phyloP scores from a whole-genome alignment of 2,113 vertebrate species.

The Upupa epops region DNA sequence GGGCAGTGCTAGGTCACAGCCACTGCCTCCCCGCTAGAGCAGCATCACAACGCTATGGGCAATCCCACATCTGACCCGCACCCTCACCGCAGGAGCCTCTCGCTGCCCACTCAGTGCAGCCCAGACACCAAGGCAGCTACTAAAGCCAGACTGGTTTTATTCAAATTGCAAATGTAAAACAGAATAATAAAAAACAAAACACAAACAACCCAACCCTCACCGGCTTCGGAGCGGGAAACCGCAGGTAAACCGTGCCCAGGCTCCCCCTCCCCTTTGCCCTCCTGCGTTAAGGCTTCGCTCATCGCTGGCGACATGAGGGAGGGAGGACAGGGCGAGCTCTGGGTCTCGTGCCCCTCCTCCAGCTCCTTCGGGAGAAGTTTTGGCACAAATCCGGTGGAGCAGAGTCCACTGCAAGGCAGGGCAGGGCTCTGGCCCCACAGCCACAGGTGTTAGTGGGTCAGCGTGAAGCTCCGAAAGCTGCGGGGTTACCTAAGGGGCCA shows the following conservation, averaged over 20 bases:
- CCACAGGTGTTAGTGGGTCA: neutral
- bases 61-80: neutral
- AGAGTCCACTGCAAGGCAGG: neutral
- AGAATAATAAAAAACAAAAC: neutral
- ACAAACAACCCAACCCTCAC: neutral
- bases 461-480: neutral
- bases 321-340: neutral
- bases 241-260: neutral
- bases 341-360: neutral
- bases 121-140: neutral
- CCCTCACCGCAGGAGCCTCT: neutral
- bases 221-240: conserved; percentile 7
- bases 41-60: accelerated
- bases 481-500: neutral
- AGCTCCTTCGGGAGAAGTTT: neutral
- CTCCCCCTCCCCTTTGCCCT: neutral
- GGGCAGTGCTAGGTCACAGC: neutral
- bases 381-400: conserved; percentile 38
- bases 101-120: neutral
- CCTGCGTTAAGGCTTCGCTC: conserved; percentile 30
- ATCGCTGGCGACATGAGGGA: neutral
- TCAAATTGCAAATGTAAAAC: conserved; percentile 47
- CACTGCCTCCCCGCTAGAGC: accelerated
- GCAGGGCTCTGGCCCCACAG: neutral
- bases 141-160: conserved; percentile 61